phyloP scores from a whole-genome alignment of 2,113 vertebrate species.

The Naja naja region DNA sequence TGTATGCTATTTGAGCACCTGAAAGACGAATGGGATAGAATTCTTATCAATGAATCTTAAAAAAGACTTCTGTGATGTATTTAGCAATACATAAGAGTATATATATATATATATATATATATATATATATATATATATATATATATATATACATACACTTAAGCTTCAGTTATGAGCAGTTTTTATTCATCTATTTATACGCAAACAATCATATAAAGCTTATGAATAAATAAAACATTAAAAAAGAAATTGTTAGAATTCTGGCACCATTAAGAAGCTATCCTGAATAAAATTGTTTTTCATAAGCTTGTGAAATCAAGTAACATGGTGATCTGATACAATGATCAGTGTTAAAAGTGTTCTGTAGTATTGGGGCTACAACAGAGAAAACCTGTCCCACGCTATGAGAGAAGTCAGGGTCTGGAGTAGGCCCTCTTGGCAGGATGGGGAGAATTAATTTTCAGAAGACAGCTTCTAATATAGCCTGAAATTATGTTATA shows the following conservation, averaged over 20 bases:
- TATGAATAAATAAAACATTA: not conserved
- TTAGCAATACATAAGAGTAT: not conserved
- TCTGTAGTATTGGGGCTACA: not conserved
- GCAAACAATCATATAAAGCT: not conserved
- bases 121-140: too few species aligned
- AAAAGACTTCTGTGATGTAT: not conserved
- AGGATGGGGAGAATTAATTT: not conserved
- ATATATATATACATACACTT: not conserved
- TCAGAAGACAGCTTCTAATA: not conserved
- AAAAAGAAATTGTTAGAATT: not conserved
- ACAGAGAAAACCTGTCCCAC: not conserved
- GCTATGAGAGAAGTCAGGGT: not conserved
- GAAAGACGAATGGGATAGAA: not conserved
- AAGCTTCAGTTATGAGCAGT: not conserved
- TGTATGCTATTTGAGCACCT: not conserved
- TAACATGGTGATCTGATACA: not conserved
- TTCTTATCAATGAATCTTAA: not conserved
- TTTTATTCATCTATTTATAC: not conserved
- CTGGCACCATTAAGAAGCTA: not conserved
- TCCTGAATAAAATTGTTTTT: not conserved
- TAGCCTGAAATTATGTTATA: not conserved
- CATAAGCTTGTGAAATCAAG: not conserved
- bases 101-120: not conserved
- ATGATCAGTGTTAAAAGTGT: not conserved
- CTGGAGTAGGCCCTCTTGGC: not conserved